Evolutionary conservation across 2,797 vertebrate species (phyloP), one percentile per base, ranked within the genome.

Genomic region (Mormyrus hasselquistii): DNA sequence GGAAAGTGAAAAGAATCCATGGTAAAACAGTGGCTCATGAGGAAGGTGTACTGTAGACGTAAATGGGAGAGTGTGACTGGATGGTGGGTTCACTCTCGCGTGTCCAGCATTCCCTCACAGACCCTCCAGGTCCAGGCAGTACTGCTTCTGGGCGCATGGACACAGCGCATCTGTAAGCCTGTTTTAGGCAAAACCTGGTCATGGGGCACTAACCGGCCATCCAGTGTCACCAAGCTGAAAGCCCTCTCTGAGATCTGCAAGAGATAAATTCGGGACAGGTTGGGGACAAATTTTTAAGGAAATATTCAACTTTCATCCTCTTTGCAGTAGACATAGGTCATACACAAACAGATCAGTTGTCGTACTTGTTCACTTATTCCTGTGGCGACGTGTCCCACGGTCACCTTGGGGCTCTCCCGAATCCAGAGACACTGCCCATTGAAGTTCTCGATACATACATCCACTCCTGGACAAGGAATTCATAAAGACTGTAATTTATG

Each of bases 361-460:
- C 96, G 94, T 90, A 98, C 98, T 97, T 99, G 98, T 91, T 97
- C 96, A 92, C 98, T 99, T 91, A 99, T 98, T 89, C 98, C 97
- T 0, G 96, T 95, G 0, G 98, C 98, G 1, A 99, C 95, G 59
- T 99, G 97, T 86, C 98, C 97, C 91, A 99, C 96, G 92, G 97
- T 98, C 89, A 97, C 97, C 89, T 94, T 96, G 79, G 95, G 96
- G 41, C 96, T 97, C 90, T 99, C 98, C 3, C 97, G 96, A 91
- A 99, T 99, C 93, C 97, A 96, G 89, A 99, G 92, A 89, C 97
- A 97, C 88, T 97, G 96, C 0, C 98, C 98, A 2, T 95, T 97
- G 69, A 97, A 94, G 91, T 97, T 94, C 93, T 98, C 97, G 19
- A 99, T 97, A 94, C 98, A 97, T 91, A 99, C 94, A 93, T 98